These are phyloP conservation scores for Neosilurus mollespiculum DNA, from an alignment of 2,797 vertebrate species.

Conservation along the genomic window DNA sequence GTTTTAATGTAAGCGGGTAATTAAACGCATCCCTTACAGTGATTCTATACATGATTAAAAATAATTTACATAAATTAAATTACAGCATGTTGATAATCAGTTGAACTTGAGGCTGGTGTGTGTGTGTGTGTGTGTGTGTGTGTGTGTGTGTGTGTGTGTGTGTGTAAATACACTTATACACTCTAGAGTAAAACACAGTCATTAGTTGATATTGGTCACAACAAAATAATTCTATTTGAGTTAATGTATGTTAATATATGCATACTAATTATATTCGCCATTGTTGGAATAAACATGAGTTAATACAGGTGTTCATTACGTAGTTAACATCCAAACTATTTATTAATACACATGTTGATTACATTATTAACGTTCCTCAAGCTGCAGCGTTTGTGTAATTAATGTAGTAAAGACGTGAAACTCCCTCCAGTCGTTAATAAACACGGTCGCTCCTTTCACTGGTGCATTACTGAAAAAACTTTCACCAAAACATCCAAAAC, in stretches of 20 bases:
- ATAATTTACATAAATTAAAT: conserved; percentile 45
- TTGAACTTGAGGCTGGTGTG: neutral
- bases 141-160: conserved; percentile 20
- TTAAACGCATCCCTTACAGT: conserved; percentile 22
- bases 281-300: conserved; percentile 6
- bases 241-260: conserved; percentile 17
- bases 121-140: neutral
- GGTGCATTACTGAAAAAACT: neutral
- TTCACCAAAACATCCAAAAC: neutral
- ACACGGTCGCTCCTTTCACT: neutral
- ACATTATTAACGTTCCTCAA: neutral
- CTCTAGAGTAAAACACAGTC: neutral
- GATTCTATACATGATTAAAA: conserved; percentile 53
- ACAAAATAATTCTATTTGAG: conserved; percentile 7
- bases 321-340: neutral
- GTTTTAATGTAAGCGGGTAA: conserved; percentile 4
- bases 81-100: conserved; percentile 21
- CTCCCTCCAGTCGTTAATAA: neutral
- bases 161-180: neutral
- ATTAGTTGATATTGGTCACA: conserved; percentile 13
- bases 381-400: neutral
- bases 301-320: conserved; percentile 8
- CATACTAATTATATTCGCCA: neutral
- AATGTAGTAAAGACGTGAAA: neutral
- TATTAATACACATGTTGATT: conserved; percentile 14